These are phyloP conservation scores for Leuciscus waleckii DNA, from an alignment of 2,797 vertebrate species.

Conservation along the genomic window DNA sequence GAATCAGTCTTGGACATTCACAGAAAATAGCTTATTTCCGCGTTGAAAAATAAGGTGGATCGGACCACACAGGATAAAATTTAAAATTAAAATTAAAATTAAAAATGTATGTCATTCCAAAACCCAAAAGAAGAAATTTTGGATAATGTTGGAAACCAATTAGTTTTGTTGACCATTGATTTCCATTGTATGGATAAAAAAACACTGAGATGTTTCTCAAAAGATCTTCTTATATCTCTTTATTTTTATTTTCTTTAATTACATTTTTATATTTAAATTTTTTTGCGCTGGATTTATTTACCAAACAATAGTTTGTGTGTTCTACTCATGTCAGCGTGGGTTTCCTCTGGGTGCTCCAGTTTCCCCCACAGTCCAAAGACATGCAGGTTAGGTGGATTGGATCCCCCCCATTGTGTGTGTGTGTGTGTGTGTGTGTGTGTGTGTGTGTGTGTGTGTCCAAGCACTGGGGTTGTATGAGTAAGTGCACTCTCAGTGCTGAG, in stretches of 20 bases:
- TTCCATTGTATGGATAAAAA: no score
- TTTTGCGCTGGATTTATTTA: no score
- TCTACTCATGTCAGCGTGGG: neutral
- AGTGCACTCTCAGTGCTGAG: neutral
- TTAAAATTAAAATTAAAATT: neutral
- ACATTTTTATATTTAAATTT: no score
- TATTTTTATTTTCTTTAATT: neutral
- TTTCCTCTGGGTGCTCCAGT: neutral
- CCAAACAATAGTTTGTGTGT: neutral
- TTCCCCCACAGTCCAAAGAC: neutral
- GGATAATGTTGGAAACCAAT: neutral
- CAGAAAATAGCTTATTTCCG: neutral
- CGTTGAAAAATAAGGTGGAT: neutral
- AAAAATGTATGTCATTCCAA: neutral
- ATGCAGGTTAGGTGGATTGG: neutral
- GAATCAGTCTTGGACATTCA: neutral
- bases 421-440: neutral
- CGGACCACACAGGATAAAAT: neutral
- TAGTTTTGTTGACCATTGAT: neutral
- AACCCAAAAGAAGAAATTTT: neutral
- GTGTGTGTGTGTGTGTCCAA: neutral
- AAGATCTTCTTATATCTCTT: neutral
- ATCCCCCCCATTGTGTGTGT: neutral
- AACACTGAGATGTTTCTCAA: neutral
- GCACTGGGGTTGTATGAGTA: no score